Evolutionary conservation across 1,140 invertebrate species (phyloP).

Genomic region (Brachionus koreanus): DNA sequence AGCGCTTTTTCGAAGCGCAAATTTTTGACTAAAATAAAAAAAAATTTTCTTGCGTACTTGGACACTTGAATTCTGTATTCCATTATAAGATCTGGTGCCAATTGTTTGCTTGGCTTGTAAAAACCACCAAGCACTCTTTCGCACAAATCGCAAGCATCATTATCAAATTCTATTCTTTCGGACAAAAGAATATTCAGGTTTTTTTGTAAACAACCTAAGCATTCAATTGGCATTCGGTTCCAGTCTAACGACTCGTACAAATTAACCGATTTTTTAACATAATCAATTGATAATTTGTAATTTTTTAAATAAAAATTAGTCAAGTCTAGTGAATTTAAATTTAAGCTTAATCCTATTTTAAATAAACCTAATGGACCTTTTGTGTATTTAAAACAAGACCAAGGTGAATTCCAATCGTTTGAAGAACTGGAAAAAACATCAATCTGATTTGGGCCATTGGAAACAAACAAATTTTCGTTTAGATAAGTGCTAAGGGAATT

Average conservation of each 20-base stretch:
- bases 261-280: slow-evolving; percentile 28
- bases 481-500: neutral
- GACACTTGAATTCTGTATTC: neutral
- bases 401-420: neutral
- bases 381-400: slow-evolving; percentile 1
- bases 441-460: neutral
- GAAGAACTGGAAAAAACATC: neutral
- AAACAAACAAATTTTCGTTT: slow-evolving; percentile 10
- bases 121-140: neutral
- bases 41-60: neutral
- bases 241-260: neutral
- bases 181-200: neutral
- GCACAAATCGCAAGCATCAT: neutral
- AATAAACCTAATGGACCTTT: slow-evolving; percentile 11
- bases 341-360: neutral
- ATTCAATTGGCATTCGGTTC: neutral
- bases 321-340: neutral
- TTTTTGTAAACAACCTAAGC: slow-evolving; percentile 14
- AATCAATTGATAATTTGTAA: neutral
- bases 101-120: neutral
- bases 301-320: slow-evolving; percentile 17
- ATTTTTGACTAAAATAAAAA: slow-evolving; percentile 11
- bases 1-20: neutral
- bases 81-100: neutral
- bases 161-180: neutral